phyloP scores from a whole-genome alignment of 2,113 vertebrate genomes.

The Gobiocypris rarus region DNA sequence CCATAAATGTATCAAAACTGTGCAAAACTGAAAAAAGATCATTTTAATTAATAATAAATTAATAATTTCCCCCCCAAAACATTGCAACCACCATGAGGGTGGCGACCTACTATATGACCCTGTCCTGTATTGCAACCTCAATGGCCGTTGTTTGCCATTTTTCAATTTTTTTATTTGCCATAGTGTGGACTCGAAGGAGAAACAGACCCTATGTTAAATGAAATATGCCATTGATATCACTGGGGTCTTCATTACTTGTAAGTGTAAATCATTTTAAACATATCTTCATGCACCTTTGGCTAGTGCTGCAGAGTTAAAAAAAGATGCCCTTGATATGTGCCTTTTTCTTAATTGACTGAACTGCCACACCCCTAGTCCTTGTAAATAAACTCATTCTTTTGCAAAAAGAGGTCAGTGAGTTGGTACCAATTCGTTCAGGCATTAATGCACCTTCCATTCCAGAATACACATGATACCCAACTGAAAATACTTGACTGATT shows the following conservation, averaged over 20 bases:
- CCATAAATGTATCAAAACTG: too few relatives aligned
- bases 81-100: not conserved
- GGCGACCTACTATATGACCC: not conserved
- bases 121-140: not conserved
- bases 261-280: too few relatives aligned
- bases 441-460: conserved; percentile 24
- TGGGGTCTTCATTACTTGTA: not conserved
- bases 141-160: not conserved
- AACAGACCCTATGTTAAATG: not conserved
- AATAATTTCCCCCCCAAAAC: too few relatives aligned
- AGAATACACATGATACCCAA: not conserved
- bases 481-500: conserved; percentile 35
- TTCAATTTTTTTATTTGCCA: not conserved
- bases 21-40: too few relatives aligned
- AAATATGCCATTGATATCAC: not conserved
- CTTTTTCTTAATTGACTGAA: not conserved
- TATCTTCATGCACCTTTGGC: not conserved
- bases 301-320: not conserved
- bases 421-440: conserved; percentile 15
- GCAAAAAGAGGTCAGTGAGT: conserved; percentile 21
- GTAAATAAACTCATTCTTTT: conserved; percentile 15
- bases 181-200: not conserved
- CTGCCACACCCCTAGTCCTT: not conserved
- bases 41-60: too few relatives aligned
- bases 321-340: not conserved